These are phyloP conservation scores for Quadriops clusia DNA, from an alignment of 2,888 invertebrate species.

Conservation along the genomic window DNA sequence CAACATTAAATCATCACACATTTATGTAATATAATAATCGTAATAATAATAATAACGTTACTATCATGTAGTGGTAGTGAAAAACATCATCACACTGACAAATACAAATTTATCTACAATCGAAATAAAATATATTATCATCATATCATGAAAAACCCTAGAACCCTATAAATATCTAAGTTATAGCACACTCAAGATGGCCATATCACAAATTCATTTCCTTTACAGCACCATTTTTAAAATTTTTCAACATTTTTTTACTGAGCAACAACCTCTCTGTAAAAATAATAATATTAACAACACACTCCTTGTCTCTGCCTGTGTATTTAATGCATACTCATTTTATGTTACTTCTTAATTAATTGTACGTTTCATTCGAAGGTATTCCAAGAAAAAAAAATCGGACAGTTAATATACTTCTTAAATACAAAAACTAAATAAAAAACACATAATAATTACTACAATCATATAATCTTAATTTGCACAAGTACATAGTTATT, in stretches of 20 bases:
- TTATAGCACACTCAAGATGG: constrained; percentile 22
- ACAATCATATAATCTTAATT: too few relatives aligned
- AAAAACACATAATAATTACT: too few relatives aligned
- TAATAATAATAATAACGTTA: too few relatives aligned
- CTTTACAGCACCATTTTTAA: constrained; percentile 29
- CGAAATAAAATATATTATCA: constrained; percentile 11
- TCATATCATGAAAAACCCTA: constrained; percentile 17
- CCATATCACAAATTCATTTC: constrained; percentile 32
- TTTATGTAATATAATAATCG: constrained; percentile 21
- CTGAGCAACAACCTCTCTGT: constrained; percentile 10
- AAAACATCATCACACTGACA: constrained; percentile 23
- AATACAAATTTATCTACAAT: constrained; percentile 14
- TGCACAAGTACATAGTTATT: too few relatives aligned
- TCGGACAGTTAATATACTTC: too few relatives aligned
- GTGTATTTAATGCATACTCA: too few relatives aligned
- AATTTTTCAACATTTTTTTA: constrained; percentile 8
- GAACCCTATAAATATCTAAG: constrained; percentile 16
- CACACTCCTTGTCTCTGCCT: too few relatives aligned
- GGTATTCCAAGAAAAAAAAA: too few relatives aligned
- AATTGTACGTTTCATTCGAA: too few relatives aligned
- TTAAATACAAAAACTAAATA: too few relatives aligned
- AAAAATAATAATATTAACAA: too few relatives aligned
- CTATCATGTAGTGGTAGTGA: constrained; percentile 17
- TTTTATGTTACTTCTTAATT: too few relatives aligned
- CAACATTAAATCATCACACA: constrained; percentile 26